Base-by-base conservation (phyloP, 2,113 vertebrate species). In the Tachycineta bicolor region DNA sequence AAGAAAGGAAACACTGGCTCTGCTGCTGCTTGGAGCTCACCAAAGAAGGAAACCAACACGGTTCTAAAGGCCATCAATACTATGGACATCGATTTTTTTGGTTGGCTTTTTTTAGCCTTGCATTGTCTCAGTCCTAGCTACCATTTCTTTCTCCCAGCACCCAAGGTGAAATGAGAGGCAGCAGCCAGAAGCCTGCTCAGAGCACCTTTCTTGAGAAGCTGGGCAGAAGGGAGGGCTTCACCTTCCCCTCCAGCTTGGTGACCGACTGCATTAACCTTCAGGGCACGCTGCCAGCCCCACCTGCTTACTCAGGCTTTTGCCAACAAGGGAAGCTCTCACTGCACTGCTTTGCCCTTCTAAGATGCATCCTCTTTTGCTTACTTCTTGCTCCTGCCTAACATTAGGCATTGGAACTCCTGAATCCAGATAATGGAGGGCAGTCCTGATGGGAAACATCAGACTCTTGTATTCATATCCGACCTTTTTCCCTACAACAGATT, bases 231-330 rank as follows among this genome's bases (percentile, higher is more conserved):
- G 33, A 83, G 63, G 67, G 47, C 74, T 85, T 64, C 0, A 2
- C 70, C 71, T 53, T 67, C 49, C 20, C 28, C 63, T 59, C 43
- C 8, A 5, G 41, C 63, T 80, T 77, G 63, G 75, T 6, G n/a
- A 88, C 67, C 0, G 39, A 91, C 62, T 82, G 85, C 75, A 55
- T 88, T 96, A 95, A 93, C 93, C 93, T 95, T 85, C 67, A 89
- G 78, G 92, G 94, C 91, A 90, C 0, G 0, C 63, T 37, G 84
- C 78, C 93, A 97, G 85, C 34, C 82, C 55, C 78, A 83, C 79
- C 81, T 91, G 94, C 94, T 96, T 96, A 96, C 75, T 96, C 89
- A 91, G 93, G 70, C 46, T 91, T 95, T 88, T 90, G 87, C 59
- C 82, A 96, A 28, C 59, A 83, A 69, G 44, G 46, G 41, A 95